Evolutionary conservation across 35 echinoderm and acorn worm genomes (phyloP), one percentile per base, ranked within the genome.

Genomic region (Acanthaster planci): DNA sequence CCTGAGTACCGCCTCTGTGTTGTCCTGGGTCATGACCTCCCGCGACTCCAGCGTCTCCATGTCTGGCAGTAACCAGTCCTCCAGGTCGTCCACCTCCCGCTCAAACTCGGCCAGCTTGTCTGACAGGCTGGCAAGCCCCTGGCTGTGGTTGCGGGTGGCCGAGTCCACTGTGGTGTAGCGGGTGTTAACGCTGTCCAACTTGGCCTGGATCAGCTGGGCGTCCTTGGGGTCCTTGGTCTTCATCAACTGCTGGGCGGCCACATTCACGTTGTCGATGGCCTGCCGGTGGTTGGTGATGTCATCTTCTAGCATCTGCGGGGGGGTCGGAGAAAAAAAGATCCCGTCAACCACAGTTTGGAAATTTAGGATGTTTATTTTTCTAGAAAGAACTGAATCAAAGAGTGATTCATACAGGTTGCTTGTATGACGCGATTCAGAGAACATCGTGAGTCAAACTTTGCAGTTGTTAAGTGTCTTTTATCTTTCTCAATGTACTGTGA

Each of bases 51-150:
- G 83, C 6, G 84, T 88, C 81, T 99, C 95, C 37, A 93, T 67
- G 53, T 93, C 92, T 21, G 95, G 95, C 51, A 97, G 56, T 16
- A 97, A 36, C 87, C 89, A 93, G 76, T 97, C 91, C 76, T 97
- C 96, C 57, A 99, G 82, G 51, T 94, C 84, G 59, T 99, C 96
- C 0, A 99, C 96, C 26, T 78, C 85, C 67, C 77, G 79, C 83
- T 94, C 89, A 68, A 99, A 92, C 36, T 99, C 92, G 22, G 39
- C 56, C 37, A 99, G 79, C 80, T 99, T 94, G 34, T 51, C 78
- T 35, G 67, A 86, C 18, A 99, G 88, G 0, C 32, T 29, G 39
- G 87, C 77, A 2, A 94, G 86, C 30, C 93, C 88, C 32, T 90
- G 84, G 5, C 86, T 81, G 42, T 93, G 96, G 36, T 94, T 82